Conservation (phyloP, 2,113 vertebrate genomes). For the Mixornis gularis region DNA sequence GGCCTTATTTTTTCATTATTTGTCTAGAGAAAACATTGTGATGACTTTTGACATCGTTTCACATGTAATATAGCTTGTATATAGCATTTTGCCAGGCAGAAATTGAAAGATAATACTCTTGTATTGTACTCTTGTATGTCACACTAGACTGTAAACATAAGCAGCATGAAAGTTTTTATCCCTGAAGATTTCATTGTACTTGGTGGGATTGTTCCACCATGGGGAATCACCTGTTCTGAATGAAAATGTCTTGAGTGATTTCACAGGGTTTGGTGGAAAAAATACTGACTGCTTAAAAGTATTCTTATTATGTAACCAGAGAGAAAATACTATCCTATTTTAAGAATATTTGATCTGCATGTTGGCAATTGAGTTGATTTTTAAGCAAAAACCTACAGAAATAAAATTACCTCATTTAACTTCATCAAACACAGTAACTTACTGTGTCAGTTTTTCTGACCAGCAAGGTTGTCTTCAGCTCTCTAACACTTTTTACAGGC, state of each 20-base stretch:
- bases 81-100: neutral
- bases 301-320: neutral
- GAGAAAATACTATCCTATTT: neutral
- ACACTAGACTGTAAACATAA: neutral
- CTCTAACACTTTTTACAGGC: neutral
- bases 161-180: neutral
- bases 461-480: neutral
- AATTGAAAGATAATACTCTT: neutral
- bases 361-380: neutral
- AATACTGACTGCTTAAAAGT: neutral
- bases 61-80: neutral
- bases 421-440: neutral
- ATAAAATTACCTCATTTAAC: neutral
- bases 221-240: neutral
- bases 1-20: neutral
- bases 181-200: neutral
- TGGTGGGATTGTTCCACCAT: neutral
- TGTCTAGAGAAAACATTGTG: neutral
- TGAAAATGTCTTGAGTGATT: neutral
- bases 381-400: neutral
- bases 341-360: neutral
- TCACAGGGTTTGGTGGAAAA: neutral
- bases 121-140: too few relatives aligned
- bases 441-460: neutral
- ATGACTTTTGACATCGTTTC: neutral